Base-by-base conservation (phyloP, 37 sponge, comb jelly and placozoan genomes). In the Crambe crambe region DNA sequence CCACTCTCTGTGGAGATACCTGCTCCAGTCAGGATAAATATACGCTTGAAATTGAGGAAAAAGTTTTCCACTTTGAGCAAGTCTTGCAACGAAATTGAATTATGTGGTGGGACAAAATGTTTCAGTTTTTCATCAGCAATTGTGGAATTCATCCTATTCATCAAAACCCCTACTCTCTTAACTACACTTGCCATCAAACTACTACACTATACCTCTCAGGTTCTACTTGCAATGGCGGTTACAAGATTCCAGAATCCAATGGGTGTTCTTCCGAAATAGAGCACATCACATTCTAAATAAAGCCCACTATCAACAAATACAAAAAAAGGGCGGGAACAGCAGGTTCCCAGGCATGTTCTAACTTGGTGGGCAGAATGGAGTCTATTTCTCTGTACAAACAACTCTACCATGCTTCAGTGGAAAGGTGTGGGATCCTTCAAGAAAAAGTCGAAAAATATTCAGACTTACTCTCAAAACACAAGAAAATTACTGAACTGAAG, bases 1-100 rank as follows among this genome's bases (percentile, higher is more conserved):
- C 99, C 99, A 25, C 93, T 92, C 70, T 95, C 99, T 1, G 99
- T 98, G 26, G 95, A 94, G 0, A 98, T 75, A 0, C 99, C 99
- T 57, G 99, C 99, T 37, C 99, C 99, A 34, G 96, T 95, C 65
- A 98, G 37, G 8, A 93, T 90, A 60, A 98, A 83, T 40, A 98
- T 79, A 6, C 76, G 75, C 42, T 67, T 40, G 22, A 92, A 82
- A 5, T 39, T 71, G 18, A 35, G 3, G 9, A 97, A 38, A 73
- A 97, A 97, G 2, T 44, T 29, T 68, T 96, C 78, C 60, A 96
- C 47, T 20, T 35, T 25, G 12, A n/a, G 31, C 2, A 88, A 32
- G 23, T 81, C 83, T 20, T 12, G 15, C 4, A 27, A 21, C 21
- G 54, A 38, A 0, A 88, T 25, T n/a, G 37, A 15, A 2, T 5